These are phyloP conservation scores for Sinocyclocheilus anophthalmus DNA, from an alignment of 2,113 vertebrate species.

Conservation along the genomic window DNA sequence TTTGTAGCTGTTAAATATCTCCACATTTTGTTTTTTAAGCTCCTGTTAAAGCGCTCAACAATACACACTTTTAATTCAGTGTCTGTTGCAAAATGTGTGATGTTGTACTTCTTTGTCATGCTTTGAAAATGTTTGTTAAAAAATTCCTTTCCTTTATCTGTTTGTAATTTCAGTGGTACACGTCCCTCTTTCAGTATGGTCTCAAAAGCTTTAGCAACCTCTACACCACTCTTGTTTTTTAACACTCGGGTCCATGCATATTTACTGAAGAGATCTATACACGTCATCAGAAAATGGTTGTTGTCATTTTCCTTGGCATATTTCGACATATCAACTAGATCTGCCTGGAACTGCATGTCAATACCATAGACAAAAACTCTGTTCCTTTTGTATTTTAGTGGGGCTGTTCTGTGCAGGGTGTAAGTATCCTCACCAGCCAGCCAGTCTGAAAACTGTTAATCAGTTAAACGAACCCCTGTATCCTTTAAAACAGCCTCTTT, in stretches of 20 bases:
- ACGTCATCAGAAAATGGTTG: background rate
- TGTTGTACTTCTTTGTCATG: no score
- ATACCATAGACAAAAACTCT: conserved; percentile 2
- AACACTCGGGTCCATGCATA: background rate
- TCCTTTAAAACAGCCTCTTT: background rate
- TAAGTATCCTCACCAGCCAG: background rate
- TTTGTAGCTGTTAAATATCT: background rate
- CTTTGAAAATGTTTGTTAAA: no score
- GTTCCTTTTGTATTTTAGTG: background rate
- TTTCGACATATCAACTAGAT: background rate
- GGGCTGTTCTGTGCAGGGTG: background rate
- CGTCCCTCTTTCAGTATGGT: no score
- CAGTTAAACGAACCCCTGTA: background rate
- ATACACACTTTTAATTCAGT: no score
- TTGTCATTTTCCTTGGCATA: background rate
- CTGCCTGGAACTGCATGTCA: background rate
- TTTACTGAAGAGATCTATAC: background rate
- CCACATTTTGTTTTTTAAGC: background rate
- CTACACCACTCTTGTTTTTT: no score
- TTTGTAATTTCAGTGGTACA: no score
- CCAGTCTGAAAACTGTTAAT: background rate
- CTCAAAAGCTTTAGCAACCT: no score
- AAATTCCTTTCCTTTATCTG: no score
- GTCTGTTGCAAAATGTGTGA: no score
- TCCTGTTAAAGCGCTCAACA: no score